Evolutionary conservation across 2,888 invertebrate genomes (phyloP).

Genomic region (Amblyjoppa proteus): DNA sequence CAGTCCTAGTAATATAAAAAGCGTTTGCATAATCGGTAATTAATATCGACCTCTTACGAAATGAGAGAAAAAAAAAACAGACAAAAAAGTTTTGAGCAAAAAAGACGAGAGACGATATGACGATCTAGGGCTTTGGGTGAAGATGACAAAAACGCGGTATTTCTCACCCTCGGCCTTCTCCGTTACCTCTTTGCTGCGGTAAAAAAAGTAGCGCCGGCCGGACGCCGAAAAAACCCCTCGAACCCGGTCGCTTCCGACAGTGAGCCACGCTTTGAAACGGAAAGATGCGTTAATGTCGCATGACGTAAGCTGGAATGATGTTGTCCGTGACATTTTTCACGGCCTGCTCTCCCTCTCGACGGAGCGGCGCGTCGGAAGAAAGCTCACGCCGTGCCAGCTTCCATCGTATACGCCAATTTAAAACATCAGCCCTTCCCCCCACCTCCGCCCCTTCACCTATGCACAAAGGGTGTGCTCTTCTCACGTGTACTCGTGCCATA

Average conservation of each 20-base stretch:
- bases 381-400: conserved; percentile 25
- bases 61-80: neutral
- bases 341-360: conserved; percentile 42
- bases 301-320: conserved; percentile 59
- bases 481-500: conserved; percentile 66
- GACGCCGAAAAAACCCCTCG: neutral
- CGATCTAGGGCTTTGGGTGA: neutral
- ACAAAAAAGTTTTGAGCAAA: neutral
- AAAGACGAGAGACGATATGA: neutral
- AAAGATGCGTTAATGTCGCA: conserved; percentile 56
- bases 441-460: conserved; percentile 9
- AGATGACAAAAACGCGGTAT: neutral
- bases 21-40: neutral
- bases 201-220: conserved; percentile 3
- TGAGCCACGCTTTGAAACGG: conserved; percentile 36
- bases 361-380: conserved; percentile 13
- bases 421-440: conserved; percentile 58
- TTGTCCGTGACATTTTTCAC: conserved; percentile 63
- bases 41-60: neutral
- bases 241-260: neutral
- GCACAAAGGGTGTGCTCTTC: conserved; percentile 66
- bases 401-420: conserved; percentile 69
- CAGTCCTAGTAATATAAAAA: neutral
- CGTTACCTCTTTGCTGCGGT: neutral
- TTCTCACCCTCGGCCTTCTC: neutral